Evolutionary conservation across 1,140 invertebrate genomes (phyloP).

Genomic region (Berghia stephanieae): DNA sequence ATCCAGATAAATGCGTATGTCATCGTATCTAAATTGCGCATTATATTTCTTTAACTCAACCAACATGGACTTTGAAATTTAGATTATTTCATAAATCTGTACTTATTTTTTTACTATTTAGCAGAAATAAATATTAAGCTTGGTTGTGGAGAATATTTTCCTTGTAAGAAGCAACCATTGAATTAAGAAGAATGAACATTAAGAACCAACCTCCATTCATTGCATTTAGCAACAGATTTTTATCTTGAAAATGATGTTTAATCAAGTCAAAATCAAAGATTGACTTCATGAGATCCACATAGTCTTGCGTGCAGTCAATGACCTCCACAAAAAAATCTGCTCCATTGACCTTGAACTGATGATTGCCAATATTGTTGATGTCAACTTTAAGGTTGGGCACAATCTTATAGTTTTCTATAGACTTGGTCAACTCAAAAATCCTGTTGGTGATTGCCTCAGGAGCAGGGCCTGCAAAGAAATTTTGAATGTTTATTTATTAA

Average conservation of each 20-base stretch:
- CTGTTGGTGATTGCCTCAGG: constrained; percentile 89
- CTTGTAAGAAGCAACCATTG: too few species aligned
- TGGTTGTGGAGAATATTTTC: too few species aligned
- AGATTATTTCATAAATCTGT: too few species aligned
- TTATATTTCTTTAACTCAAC: too few species aligned
- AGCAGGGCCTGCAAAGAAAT: constrained; percentile 74
- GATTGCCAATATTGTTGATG: constrained; percentile 76
- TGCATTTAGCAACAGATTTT: constrained; percentile 82
- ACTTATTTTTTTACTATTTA: too few species aligned
- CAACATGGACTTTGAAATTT: too few species aligned
- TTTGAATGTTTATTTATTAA: not conserved
- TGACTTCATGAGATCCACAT: constrained; percentile 91
- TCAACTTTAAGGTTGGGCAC: constrained; percentile 81
- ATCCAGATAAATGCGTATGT: not conserved
- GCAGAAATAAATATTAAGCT: too few species aligned
- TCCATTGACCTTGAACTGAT: constrained; percentile 70
- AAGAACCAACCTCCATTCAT: constrained; percentile 86
- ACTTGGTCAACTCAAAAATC: constrained; percentile 85
- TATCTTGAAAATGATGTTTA: constrained; percentile 63
- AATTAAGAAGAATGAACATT: not conserved
- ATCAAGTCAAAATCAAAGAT: constrained; percentile 96
- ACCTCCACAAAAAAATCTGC: constrained; percentile 76
- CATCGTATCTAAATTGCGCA: too few species aligned
- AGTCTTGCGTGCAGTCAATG: constrained; percentile 91
- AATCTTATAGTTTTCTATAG: constrained; percentile 83